These are phyloP conservation scores for Gallinago solitaria DNA, from an alignment of 2,797 vertebrate species.

Conservation along the genomic window DNA sequence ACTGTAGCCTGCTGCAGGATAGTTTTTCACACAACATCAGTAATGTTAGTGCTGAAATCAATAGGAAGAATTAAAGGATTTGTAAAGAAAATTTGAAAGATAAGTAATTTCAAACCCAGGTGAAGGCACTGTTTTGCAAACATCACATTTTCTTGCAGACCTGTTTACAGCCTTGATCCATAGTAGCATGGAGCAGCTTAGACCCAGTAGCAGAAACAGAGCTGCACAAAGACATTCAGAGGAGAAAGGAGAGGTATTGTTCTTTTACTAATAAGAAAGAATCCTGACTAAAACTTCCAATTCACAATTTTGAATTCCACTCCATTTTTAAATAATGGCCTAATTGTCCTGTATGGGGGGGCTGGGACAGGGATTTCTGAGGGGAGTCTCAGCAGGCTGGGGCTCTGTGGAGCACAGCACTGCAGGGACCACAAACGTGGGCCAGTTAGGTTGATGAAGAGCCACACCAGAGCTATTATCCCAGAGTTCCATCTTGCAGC, in stretches of 20 bases:
- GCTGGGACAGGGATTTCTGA: background rate
- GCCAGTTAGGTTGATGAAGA: rapidly evolving
- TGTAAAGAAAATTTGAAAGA: background rate
- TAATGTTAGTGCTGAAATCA: background rate
- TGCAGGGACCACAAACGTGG: background rate
- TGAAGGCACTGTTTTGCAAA: background rate
- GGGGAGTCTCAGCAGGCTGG: background rate
- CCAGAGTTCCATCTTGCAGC: background rate
- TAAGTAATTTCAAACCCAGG: background rate
- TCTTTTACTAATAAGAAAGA: background rate
- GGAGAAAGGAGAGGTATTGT: background rate
- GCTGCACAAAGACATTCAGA: background rate
- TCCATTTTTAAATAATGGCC: background rate
- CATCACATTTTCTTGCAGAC: background rate
- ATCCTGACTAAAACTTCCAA: background rate
- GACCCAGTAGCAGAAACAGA: background rate
- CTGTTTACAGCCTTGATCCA: background rate
- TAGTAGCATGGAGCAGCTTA: background rate
- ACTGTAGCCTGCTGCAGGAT: background rate
- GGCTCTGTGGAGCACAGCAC: background rate
- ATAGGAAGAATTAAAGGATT: background rate
- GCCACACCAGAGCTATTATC: too few species aligned
- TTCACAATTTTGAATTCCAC: background rate
- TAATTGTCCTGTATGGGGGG: background rate
- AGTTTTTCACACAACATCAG: background rate